phyloP scores from a whole-genome alignment of 2,888 invertebrate genomes.

The Rotaria magnacalcarata region DNA sequence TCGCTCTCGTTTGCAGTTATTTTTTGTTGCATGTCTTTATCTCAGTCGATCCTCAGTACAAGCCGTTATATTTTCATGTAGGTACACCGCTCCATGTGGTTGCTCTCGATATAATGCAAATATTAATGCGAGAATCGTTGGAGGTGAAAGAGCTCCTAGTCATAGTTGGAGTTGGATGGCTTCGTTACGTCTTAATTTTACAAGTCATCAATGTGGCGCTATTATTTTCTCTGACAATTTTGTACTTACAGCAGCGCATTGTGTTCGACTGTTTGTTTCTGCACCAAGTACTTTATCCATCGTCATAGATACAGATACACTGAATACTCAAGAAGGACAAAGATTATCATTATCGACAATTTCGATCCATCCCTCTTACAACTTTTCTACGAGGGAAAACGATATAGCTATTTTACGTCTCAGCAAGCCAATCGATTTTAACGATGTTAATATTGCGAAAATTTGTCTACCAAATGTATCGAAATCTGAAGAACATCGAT shows the following conservation, averaged over 20 bases:
- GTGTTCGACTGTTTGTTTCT: not conserved
- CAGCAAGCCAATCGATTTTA: not conserved
- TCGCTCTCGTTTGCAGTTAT: not conserved
- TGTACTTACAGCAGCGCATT: not conserved
- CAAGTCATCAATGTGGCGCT: not conserved
- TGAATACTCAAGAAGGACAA: not conserved
- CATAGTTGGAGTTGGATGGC: not conserved
- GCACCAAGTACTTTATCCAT: not conserved
- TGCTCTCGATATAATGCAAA: not conserved
- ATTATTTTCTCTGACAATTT: not conserved
- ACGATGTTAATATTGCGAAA: not conserved
- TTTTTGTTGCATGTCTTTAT: not conserved
- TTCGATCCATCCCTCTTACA: not conserved
- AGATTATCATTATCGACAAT: not conserved
- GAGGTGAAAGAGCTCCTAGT: not conserved
- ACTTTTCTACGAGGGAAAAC: not conserved
- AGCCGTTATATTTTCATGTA: not conserved
- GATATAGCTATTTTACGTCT: not conserved
- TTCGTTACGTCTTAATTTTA: not conserved
- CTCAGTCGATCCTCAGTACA: not conserved
- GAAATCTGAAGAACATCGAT: not conserved
- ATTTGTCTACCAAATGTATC: not conserved
- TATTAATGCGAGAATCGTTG: constrained; percentile 4
- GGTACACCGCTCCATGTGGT: not conserved
- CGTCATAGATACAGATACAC: not conserved